phyloP scores from a whole-genome alignment of 2,797 vertebrate genomes.

The Buphagus erythrorhynchus region DNA sequence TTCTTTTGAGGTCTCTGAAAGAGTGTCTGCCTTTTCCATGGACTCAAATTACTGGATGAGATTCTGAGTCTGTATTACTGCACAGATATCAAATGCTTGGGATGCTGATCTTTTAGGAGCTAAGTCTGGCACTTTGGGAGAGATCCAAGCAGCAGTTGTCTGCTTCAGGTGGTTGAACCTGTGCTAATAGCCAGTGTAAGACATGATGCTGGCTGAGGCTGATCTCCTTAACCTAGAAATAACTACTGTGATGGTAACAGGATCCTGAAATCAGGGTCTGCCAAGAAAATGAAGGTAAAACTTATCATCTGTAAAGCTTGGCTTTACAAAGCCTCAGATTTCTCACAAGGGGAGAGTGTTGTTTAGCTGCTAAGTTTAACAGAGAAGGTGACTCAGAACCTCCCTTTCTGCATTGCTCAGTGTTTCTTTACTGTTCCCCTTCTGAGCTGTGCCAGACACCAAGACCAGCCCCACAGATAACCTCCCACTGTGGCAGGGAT shows the following conservation, averaged over 20 bases:
- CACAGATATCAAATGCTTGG: neutral
- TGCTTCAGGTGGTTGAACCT: neutral
- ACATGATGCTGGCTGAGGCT: neutral
- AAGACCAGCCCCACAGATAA: neutral
- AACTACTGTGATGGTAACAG: neutral
- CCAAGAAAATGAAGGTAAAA: neutral
- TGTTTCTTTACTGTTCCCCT: neutral
- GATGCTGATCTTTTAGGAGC: neutral
- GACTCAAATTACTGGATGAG: neutral
- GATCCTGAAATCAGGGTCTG: neutral
- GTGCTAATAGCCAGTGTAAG: neutral
- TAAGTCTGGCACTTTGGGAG: neutral
- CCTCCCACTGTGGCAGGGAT: neutral
- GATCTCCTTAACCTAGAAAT: neutral
- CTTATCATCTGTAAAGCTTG: neutral
- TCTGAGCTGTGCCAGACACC: neutral
- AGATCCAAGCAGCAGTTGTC: neutral
- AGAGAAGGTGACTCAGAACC: neutral
- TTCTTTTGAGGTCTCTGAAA: neutral
- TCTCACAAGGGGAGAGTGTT: neutral
- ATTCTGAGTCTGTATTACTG: neutral
- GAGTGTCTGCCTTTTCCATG: neutral
- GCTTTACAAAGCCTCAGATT: neutral
- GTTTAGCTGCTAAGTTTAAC: neutral
- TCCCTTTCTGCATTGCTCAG: neutral